phyloP scores from a whole-genome alignment of 2,888 invertebrate genomes.

The Ditula angustiorana region DNA sequence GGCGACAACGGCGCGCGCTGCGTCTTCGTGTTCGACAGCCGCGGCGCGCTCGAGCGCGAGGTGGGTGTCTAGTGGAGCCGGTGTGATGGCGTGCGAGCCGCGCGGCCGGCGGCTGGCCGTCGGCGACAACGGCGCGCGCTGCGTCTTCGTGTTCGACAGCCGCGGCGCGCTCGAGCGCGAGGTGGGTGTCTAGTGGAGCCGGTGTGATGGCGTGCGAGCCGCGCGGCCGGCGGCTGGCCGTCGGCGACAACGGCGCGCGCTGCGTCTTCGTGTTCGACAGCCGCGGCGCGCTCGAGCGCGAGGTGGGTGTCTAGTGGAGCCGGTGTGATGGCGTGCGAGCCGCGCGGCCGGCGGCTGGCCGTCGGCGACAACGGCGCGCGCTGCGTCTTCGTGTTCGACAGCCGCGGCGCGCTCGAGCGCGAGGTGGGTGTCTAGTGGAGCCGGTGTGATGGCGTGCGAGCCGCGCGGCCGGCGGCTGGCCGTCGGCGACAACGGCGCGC shows the following conservation, averaged over 20 bases:
- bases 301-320: constrained; percentile 76
- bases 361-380: too few relatives aligned
- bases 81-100: too few relatives aligned
- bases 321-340: too few relatives aligned
- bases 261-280: constrained; percentile 93
- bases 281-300: constrained; percentile 90
- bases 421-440: constrained; percentile 89
- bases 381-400: constrained; percentile 93
- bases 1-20: constrained; percentile 94
- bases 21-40: constrained; percentile 93
- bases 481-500: constrained; percentile 94
- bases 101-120: too few relatives aligned
- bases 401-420: constrained; percentile 90
- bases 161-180: constrained; percentile 91
- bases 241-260: constrained; percentile 94
- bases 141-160: constrained; percentile 92
- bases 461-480: constrained; percentile 90
- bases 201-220: constrained; percentile 93
- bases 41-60: constrained; percentile 91
- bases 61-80: constrained; percentile 65
- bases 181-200: constrained; percentile 90
- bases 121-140: too few relatives aligned
- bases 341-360: too few relatives aligned
- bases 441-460: constrained; percentile 95
- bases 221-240: constrained; percentile 90